A percentile compares a stretch with the other conserved stretches of the same genome.
These are phyloP conservation scores for Pterocles orientalis DNA, from an alignment of 2,113 vertebrate species.

Conservation along the genomic window DNA sequence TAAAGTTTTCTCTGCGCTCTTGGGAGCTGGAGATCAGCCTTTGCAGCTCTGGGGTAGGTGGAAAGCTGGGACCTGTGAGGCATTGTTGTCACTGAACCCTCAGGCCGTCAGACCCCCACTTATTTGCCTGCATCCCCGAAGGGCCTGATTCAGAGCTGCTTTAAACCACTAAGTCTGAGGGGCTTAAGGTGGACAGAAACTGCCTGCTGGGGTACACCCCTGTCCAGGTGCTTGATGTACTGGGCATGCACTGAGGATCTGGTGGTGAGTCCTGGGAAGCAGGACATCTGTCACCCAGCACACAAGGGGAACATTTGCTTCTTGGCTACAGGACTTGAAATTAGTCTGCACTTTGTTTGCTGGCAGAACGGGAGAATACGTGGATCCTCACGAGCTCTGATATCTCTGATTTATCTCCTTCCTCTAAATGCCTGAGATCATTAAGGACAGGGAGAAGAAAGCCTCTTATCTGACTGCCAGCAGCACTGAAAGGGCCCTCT, in stretches of 20 bases:
- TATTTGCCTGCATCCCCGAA: not conserved
- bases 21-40: not conserved
- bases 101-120: not conserved
- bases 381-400: not conserved
- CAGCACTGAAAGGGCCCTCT: not conserved
- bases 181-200: not conserved
- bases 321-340: not conserved
- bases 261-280: not conserved
- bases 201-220: not conserved
- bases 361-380: not conserved
- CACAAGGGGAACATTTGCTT: not conserved
- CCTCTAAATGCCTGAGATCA: not conserved
- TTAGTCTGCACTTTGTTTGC: not conserved
- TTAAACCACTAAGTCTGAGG: not conserved
- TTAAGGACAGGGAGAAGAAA: not conserved
- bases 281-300: not conserved
- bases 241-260: not conserved
- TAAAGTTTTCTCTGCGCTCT: not conserved
- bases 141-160: not conserved
- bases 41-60: not conserved
- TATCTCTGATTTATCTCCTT: constrained; percentile 16
- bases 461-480: constrained; percentile 7
- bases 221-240: not conserved
- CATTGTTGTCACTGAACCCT: not conserved
- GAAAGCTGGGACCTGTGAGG: fast-evolving